phyloP scores from a whole-genome alignment of 2,113 vertebrate species.

The Lipophrys pholis region DNA sequence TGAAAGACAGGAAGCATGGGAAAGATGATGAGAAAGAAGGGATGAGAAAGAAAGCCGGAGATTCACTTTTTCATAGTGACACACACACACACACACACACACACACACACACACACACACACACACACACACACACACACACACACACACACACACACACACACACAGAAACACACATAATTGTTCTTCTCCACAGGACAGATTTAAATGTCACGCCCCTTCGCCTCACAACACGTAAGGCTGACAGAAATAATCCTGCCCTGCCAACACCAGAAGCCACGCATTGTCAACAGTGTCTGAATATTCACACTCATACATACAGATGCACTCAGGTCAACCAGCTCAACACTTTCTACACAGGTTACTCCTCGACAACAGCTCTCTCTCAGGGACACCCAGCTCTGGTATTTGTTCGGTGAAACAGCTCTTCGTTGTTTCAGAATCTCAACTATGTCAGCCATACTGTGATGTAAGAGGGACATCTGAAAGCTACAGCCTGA shows the following conservation, averaged over 20 bases:
- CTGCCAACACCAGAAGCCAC: conserved; percentile 42
- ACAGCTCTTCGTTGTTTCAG: neutral
- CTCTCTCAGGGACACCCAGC: neutral
- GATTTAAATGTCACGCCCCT: conserved; percentile 75
- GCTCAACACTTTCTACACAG: neutral
- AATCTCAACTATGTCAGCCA: neutral
- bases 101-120: conserved; percentile 24
- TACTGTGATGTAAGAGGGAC: conserved; percentile 2
- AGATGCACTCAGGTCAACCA: conserved; percentile 10
- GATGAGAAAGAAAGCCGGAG: conserved; percentile 29
- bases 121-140: conserved; percentile 18
- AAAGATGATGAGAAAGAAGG: conserved; percentile 25
- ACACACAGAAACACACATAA: conserved; percentile 26
- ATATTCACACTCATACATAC: neutral
- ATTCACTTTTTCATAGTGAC: conserved; percentile 68
- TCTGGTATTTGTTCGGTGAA: neutral
- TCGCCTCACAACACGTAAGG: conserved; percentile 67
- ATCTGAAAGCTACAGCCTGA: conserved; percentile 2
- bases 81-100: conserved; percentile 24
- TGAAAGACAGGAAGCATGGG: conserved; percentile 69
- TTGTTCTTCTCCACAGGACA: conserved; percentile 31
- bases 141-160: conserved; percentile 1
- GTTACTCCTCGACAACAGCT: neutral
- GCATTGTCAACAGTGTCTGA: conserved; percentile 40
- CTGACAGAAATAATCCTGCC: conserved; percentile 48